phyloP scores from a whole-genome alignment of 2,113 vertebrate genomes.

The Lophius piscatorius region DNA sequence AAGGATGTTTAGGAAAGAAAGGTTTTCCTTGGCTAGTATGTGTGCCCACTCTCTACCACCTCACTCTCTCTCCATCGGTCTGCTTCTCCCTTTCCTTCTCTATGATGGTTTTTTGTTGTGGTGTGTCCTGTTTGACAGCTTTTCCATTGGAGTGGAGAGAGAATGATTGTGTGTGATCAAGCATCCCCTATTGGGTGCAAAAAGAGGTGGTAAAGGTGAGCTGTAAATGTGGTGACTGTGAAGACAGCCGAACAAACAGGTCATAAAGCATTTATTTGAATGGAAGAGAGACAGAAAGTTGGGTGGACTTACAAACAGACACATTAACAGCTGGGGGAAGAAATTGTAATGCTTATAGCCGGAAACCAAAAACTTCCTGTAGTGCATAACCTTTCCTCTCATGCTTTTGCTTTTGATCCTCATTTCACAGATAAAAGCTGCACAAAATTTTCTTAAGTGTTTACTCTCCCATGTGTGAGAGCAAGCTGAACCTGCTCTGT shows the following conservation, averaged over 20 bases:
- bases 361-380: conserved; percentile 24
- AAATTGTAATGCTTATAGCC: conserved; percentile 4
- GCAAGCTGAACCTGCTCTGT: conserved; percentile 54
- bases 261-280: conserved; percentile 73
- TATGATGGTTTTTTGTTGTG: conserved; percentile 3
- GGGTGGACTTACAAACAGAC: conserved; percentile 3
- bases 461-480: conserved; percentile 13
- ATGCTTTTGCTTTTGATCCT: conserved; percentile 6
- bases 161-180: conserved; percentile 28
- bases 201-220: conserved; percentile 37
- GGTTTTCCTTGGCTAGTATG: conserved; percentile 42
- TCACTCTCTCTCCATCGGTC: conserved; percentile 11
- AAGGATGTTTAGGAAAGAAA: conserved; percentile 51
- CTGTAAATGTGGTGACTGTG: conserved; percentile 64
- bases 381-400: conserved; percentile 6
- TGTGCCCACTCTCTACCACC: conserved; percentile 9
- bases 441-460: conserved; percentile 17
- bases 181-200: conserved; percentile 42
- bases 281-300: conserved; percentile 6
- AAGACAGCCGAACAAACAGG: conserved; percentile 76
- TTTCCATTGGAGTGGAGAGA: conserved; percentile 14
- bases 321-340: conserved; percentile 21
- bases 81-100: not conserved
- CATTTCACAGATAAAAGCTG: conserved; percentile 20
- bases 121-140: conserved; percentile 18